phyloP scores from a whole-genome alignment of 2,113 vertebrate species.

The Cochlearius cochlearius region DNA sequence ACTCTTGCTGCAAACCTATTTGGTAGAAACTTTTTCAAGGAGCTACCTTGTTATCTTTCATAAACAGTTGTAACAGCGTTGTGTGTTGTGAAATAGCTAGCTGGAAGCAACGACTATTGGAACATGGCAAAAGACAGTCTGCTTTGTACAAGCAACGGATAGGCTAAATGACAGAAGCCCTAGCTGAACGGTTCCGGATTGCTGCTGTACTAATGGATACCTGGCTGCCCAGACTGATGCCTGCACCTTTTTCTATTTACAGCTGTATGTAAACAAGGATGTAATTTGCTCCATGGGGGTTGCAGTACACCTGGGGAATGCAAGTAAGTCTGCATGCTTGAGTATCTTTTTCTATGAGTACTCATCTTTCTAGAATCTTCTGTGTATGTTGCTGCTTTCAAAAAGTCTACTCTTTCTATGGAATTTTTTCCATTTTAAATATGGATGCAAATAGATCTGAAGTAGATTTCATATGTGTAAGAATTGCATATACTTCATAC shows the following conservation, averaged over 20 bases:
- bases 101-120: background rate
- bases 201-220: background rate
- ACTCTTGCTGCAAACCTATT: background rate
- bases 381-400: background rate
- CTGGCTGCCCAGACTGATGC: background rate
- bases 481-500: background rate
- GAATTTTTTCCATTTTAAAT: background rate
- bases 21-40: background rate
- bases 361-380: background rate
- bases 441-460: background rate
- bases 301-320: slow-evolving; percentile 87
- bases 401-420: background rate
- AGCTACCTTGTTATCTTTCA: background rate
- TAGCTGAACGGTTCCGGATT: background rate
- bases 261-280: slow-evolving; percentile 95
- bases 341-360: background rate
- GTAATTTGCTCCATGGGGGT: slow-evolving; percentile 84
- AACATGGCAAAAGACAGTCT: background rate
- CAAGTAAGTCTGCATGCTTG: slow-evolving; percentile 80
- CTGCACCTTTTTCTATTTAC: slow-evolving; percentile 18
- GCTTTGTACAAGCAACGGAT: background rate
- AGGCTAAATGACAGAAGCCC: background rate
- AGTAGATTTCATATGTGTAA: background rate
- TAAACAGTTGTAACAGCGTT: background rate
- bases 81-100: background rate